Base-by-base conservation (phyloP, 2,888 invertebrate genomes). In the Drosophila phalerata region DNA sequence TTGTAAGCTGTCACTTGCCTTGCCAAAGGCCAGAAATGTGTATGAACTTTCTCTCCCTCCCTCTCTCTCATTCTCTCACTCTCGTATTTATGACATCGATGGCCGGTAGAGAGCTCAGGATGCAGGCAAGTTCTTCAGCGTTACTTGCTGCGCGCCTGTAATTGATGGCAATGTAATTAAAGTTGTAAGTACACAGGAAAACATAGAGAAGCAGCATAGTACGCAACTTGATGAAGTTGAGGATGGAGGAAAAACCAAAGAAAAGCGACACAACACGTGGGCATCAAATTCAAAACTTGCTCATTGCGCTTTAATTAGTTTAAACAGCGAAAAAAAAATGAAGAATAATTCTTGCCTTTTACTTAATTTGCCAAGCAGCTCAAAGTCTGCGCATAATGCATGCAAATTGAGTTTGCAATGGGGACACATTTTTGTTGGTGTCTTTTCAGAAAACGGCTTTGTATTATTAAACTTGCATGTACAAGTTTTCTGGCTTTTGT, bases 81-180 rank as follows among this genome's bases (percentile, higher is more conserved):
- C 4, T 32, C 15, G 55, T 65, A 80, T 83, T 79, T 83, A 69
- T 77, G 69, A 64, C 53, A 70, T 78, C 63, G 60, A 74, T 62
- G 74, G 47, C 38, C 47, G n/a, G 17, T 15, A n/a, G 34, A 25
- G 42, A 30, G 19, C 49, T 17, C 40, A 19, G 42, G 13, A 45
- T 32, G 58, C 63, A 19, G 42, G 55, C 57, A 40, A 34, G 58
- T 63, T 42, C 37, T 60, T 69, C 38, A n/a, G n/a, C 45, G 45
- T 25, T 13, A 32, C 45, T 66, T 52, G 43, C 53, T 47, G 55
- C 34, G 58, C 63, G 56, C 22, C 81, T 80, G 65, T 65, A 83
- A 70, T 74, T 74, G 84, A 72, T 74, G 74, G 74, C 71, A 70
- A 61, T 70, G 69, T 66, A 78, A 84, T 88, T 83, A 86, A 83